Percentiles rank a stretch among this genome's conserved stretches.
These are phyloP conservation scores for Gavia stellata DNA, from an alignment of 2,113 vertebrate genomes.

Conservation along the genomic window DNA sequence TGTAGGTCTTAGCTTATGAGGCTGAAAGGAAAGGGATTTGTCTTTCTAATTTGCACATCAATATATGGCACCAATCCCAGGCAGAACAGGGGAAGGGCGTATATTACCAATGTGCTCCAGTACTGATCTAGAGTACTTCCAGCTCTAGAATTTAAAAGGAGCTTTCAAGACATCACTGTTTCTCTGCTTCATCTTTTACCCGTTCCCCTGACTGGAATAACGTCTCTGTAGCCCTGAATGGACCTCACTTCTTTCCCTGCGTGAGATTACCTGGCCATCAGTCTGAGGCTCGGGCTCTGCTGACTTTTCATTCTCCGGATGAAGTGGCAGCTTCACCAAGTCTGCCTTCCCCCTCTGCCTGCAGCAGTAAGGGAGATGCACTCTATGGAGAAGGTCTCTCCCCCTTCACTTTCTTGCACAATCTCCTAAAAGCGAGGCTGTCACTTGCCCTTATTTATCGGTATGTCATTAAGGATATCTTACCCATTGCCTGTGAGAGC, in stretches of 20 bases:
- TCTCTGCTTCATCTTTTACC: neutral
- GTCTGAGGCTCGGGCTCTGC: neutral
- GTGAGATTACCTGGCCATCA: neutral
- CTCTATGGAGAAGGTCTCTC: neutral
- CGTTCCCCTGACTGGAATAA: neutral
- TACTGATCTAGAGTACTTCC: neutral
- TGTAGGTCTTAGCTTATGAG: neutral
- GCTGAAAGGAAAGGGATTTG: slow-evolving; percentile 7
- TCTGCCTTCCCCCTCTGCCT: neutral
- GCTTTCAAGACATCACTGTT: neutral
- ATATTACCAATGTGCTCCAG: neutral
- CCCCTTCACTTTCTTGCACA: neutral
- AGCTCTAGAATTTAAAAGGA: neutral
- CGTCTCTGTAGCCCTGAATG: neutral
- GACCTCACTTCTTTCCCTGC: neutral
- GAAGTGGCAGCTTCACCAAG: neutral
- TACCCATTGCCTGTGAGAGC: neutral
- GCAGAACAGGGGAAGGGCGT: neutral
- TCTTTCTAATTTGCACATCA: slow-evolving; percentile 8
- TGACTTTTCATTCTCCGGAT: neutral
- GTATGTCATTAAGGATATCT: neutral
- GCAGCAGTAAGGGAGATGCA: neutral
- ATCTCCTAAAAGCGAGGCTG: neutral
- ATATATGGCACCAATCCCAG: neutral
- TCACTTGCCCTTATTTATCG: neutral